Conservation (phyloP, 2,113 vertebrate species). For the Trichechus manatus region DNA sequence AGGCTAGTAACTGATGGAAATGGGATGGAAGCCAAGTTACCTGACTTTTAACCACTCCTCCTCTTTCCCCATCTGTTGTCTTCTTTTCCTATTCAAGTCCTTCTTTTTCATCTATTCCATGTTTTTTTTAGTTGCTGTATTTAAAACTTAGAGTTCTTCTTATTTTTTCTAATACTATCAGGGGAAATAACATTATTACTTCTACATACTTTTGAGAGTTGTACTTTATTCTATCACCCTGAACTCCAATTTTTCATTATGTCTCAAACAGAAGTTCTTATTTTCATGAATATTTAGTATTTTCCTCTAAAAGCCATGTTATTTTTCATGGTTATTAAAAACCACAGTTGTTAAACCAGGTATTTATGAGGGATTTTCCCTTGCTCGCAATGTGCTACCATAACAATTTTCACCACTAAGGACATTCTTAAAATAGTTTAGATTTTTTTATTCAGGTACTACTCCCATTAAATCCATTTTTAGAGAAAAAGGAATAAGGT, state of each 20-base stretch:
- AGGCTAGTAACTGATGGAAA: rapidly evolving
- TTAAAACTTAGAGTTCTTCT: background rate
- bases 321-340: conserved; percentile 70
- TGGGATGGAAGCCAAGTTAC: rapidly evolving
- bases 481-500: conserved; percentile 30
- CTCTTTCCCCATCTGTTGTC: background rate
- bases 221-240: background rate
- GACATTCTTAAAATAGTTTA: conserved; percentile 75
- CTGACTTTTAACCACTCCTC: background rate
- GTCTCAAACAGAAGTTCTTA: conserved; percentile 27
- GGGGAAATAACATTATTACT: background rate
- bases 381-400: conserved; percentile 28
- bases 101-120: background rate
- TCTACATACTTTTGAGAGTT: background rate
- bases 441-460: conserved; percentile 61
- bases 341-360: conserved; percentile 56
- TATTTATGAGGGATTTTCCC: conserved; percentile 64
- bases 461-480: conserved; percentile 56
- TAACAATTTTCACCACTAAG: conserved; percentile 57
- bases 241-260: conserved; percentile 56
- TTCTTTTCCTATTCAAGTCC: background rate
- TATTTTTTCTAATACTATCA: conserved; percentile 16
- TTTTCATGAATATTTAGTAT: conserved; percentile 69
- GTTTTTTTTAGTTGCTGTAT: background rate
- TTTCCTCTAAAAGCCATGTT: conserved; percentile 34